These are phyloP conservation scores for Periparus ater DNA, from an alignment of 2,797 vertebrate genomes.

Conservation along the genomic window DNA sequence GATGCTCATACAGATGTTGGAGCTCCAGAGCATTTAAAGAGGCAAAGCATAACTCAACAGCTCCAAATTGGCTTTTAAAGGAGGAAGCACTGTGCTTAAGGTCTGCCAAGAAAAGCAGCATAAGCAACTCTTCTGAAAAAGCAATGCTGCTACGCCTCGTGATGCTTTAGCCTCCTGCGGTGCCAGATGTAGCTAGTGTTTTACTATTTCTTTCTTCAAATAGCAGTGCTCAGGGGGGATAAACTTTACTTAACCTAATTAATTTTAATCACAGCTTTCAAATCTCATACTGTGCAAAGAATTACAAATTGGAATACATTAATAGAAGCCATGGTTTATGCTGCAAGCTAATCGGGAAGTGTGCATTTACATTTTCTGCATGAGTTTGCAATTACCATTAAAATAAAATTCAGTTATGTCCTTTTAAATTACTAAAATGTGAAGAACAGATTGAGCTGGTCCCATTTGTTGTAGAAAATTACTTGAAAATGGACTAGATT, in stretches of 20 bases:
- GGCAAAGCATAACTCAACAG: slow-evolving; percentile 47
- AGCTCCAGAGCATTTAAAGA: slow-evolving; percentile 60
- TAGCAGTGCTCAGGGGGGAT: slow-evolving; percentile 81
- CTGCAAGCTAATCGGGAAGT: slow-evolving; percentile 79
- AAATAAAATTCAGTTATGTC: slow-evolving; percentile 78
- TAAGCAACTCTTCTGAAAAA: slow-evolving; percentile 38
- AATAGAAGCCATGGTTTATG: slow-evolving; percentile 79
- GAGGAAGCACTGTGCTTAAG: slow-evolving; percentile 42
- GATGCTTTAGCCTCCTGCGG: slow-evolving; percentile 70
- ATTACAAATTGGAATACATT: slow-evolving; percentile 84
- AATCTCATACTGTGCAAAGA: slow-evolving; percentile 84
- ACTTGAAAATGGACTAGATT: slow-evolving; percentile 69
- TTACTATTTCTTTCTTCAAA: slow-evolving; percentile 78
- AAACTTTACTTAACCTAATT: slow-evolving; percentile 89
- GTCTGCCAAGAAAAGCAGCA: slow-evolving; percentile 62
- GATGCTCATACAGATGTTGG: slow-evolving; percentile 18
- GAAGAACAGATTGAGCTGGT: slow-evolving; percentile 74
- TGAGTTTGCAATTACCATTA: slow-evolving; percentile 81
- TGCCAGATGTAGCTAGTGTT: slow-evolving; percentile 75
- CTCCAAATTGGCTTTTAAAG: slow-evolving; percentile 67
- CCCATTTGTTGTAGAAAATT: slow-evolving; percentile 70
- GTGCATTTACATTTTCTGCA: slow-evolving; percentile 82
- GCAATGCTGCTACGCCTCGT: slow-evolving; percentile 12
- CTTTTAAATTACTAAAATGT: slow-evolving; percentile 76
- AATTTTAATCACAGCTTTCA: slow-evolving; percentile 87